Percentiles rank a stretch among this genome's conserved stretches.
phyloP scores from a whole-genome alignment of 2,797 vertebrate species.

The Hydrolagus colliei region DNA sequence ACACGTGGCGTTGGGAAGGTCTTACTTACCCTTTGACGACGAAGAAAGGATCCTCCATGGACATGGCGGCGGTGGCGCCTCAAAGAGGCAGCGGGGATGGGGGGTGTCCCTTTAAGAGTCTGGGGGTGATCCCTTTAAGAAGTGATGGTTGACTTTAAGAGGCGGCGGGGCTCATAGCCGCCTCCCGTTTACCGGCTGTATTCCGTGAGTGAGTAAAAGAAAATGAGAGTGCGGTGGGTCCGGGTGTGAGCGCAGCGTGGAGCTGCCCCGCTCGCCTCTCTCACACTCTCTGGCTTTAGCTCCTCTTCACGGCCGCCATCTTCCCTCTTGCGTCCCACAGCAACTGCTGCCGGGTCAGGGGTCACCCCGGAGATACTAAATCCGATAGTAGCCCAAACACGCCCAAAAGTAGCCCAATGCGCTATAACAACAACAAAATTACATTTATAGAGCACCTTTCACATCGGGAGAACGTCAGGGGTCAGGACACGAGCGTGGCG shows the following conservation, averaged over 20 bases:
- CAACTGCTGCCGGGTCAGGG: constrained; percentile 1
- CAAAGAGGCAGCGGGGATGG: constrained; percentile 33
- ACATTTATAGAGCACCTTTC: no score
- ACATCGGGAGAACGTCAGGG: no score
- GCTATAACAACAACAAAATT: no score
- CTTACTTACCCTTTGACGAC: constrained; percentile 86
- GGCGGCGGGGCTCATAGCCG: not conserved
- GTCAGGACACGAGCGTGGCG: no score
- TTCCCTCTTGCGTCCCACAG: not conserved
- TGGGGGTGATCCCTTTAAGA: not conserved
- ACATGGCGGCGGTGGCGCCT: constrained; percentile 60
- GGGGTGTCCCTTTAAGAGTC: constrained; percentile 38
- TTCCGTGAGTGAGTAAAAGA: not conserved
- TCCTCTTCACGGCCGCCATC: not conserved
- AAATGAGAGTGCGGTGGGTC: no score
- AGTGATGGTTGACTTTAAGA: not conserved
- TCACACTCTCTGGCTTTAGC: not conserved
- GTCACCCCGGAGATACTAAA: not conserved
- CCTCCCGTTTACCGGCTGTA: not conserved
- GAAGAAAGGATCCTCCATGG: constrained; percentile 97
- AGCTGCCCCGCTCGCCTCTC: not conserved
- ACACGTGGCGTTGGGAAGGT: fast-evolving
- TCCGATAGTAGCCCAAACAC: no score
- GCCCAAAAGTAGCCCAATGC: no score
- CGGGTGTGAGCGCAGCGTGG: not conserved